Evolutionary conservation across 35 echinoderm and acorn worm species (phyloP), one percentile per base, ranked within the genome.

Genomic region (Ophiothrix spiculata): DNA sequence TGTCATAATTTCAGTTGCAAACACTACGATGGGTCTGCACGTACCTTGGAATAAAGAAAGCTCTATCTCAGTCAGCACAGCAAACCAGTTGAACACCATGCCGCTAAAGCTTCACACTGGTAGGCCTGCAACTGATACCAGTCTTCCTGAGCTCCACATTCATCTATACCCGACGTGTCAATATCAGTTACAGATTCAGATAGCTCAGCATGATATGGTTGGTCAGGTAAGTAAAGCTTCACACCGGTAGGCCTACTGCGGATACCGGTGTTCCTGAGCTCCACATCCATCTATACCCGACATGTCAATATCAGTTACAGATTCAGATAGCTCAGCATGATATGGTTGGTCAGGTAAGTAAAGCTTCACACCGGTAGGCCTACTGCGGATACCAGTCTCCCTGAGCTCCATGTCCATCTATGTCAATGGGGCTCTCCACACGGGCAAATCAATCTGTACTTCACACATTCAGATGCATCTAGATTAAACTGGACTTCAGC

Each of bases 321-420:
- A 38, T 77, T 35, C 37, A 76, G 6, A 36, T 36, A 38, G 39
- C 64, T 3, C 31, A 77, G 17, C 32, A 77, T 38, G 84, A 76
- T n/a, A 76, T 39, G 36, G 28, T 86, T 56, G 84, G 84, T 21
- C 84, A 86, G 84, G 84, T 86, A 39, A 77, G 84, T 35, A 25
- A 75, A 0, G 74, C 38, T 86, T 25, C 84, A 74, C 34, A 40
- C 40, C 25, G 75, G 75, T 32, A 36, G 39, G 39, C 84, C 84
- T 4, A 3, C 39, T 37, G 13, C 38, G 76, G 39, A 86, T 32
- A 46, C 37, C 21, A 74, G 74, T 28, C 21, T 75, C 17, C 56
- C 75, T 39, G 33, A 77, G 38, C 38, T 86, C 0, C 74, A 77
- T 35, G 33, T 75, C 8, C 77, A 86, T 40, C 38, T 86, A 21